Conservation (phyloP, 1,140 invertebrate genomes). For the Euwallacea fornicatus region DNA sequence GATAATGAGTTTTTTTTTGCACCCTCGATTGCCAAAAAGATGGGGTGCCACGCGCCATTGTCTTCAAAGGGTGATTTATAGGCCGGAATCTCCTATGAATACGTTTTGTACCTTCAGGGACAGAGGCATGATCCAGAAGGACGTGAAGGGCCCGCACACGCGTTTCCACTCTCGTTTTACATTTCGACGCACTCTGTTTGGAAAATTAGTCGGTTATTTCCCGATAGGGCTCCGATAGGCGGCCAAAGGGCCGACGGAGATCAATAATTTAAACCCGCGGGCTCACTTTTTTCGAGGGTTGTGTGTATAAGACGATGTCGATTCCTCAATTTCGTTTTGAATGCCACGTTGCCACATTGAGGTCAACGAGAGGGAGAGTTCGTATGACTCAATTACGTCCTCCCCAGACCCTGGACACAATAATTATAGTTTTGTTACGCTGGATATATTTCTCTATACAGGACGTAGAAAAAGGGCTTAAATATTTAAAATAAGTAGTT, state of each 20-base stretch:
- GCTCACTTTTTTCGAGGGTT: slow-evolving; percentile 17
- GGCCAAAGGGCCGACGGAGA: slow-evolving; percentile 16
- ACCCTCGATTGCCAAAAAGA: slow-evolving; percentile 17
- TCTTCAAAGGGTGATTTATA: slow-evolving; percentile 34
- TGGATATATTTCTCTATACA: too few relatives aligned
- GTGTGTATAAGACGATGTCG: slow-evolving; percentile 14
- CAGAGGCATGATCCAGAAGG: not conserved
- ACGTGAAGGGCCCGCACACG: not conserved
- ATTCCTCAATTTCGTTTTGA: slow-evolving; percentile 12
- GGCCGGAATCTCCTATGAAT: slow-evolving; percentile 19
- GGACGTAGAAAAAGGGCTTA: too few relatives aligned
- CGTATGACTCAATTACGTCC: too few relatives aligned
- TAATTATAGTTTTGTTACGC: too few relatives aligned
- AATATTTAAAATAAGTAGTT: too few relatives aligned
- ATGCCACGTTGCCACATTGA: slow-evolving; percentile 4
- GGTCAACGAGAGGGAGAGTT: not conserved
- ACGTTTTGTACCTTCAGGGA: not conserved
- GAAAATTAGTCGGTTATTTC: slow-evolving; percentile 20
- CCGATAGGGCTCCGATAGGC: slow-evolving; percentile 11
- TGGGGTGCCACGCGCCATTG: slow-evolving; percentile 31
- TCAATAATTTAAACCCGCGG: slow-evolving; percentile 32
- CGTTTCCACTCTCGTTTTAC: slow-evolving; percentile 12
- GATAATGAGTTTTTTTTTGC: slow-evolving; percentile 34
- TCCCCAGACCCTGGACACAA: too few relatives aligned
- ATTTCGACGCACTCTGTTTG: slow-evolving; percentile 13